Evolutionary conservation across 2,113 vertebrate genomes (phyloP).

Genomic region (Shinisaurus crocodilurus): DNA sequence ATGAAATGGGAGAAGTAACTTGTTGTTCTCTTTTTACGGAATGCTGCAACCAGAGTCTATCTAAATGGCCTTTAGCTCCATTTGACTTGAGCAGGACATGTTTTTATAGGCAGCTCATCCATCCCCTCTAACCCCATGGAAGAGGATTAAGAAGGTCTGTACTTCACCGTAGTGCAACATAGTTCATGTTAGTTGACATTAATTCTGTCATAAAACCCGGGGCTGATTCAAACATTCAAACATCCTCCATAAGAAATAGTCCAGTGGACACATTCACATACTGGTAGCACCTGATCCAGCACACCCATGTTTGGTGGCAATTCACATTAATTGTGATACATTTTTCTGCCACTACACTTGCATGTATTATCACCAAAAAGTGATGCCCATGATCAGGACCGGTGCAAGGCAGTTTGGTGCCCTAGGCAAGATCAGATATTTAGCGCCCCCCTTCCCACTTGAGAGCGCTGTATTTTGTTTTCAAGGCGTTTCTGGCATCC

Average conservation of each 20-base stretch:
- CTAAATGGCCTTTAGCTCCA: not conserved
- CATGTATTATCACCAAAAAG: not conserved
- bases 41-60: not conserved
- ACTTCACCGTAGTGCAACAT: not conserved
- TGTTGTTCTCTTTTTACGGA: not conserved
- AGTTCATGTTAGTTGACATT: not conserved
- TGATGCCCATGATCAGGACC: no score
- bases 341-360: not conserved
- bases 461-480: no score
- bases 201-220: not conserved
- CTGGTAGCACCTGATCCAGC: not conserved
- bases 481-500: no score
- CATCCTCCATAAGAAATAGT: not conserved
- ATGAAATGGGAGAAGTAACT: not conserved
- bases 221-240: not conserved
- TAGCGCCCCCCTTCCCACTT: no score
- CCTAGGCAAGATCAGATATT: no score
- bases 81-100: not conserved
- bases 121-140: not conserved
- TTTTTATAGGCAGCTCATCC: not conserved
- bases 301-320: not conserved
- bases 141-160: not conserved
- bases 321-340: not conserved
- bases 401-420: no score
- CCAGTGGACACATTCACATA: not conserved